Evolutionary conservation across 2,113 vertebrate species (phyloP).

Genomic region (Etheostoma spectabile): DNA sequence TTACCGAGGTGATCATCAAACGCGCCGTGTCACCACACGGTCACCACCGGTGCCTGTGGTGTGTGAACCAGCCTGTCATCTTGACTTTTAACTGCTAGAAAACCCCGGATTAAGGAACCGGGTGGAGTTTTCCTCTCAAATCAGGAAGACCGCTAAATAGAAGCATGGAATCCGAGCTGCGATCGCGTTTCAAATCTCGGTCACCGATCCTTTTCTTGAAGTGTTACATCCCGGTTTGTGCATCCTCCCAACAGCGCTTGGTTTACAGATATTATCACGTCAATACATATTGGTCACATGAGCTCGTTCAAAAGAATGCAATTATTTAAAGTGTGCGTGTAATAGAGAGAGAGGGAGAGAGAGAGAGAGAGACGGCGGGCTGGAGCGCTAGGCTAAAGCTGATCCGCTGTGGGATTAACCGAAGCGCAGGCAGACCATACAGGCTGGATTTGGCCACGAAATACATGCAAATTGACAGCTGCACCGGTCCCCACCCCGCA

Average conservation of each 20-base stretch:
- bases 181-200: conserved; percentile 65
- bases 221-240: conserved; percentile 23
- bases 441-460: conserved; percentile 71
- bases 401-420: conserved; percentile 79
- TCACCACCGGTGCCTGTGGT: conserved; percentile 56
- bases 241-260: conserved; percentile 29
- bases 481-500: conserved; percentile 70
- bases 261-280: conserved; percentile 34
- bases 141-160: conserved; percentile 14
- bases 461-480: conserved; percentile 82
- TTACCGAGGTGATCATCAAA: conserved; percentile 76
- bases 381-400: conserved; percentile 62
- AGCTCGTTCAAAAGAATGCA: conserved; percentile 63
- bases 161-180: conserved; percentile 36
- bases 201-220: conserved; percentile 35
- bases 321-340: conserved; percentile 71
- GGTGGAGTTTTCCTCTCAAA: conserved; percentile 21
- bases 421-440: conserved; percentile 55
- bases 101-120: conserved; percentile 22
- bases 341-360: background rate
- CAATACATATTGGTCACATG: conserved; percentile 39
- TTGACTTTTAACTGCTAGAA: conserved; percentile 20
- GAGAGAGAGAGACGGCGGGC: conserved; percentile 31
- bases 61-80: conserved; percentile 58
- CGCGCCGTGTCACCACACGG: conserved; percentile 35